These are phyloP conservation scores for Loris lydekkerianus DNA, from an alignment of 2,797 vertebrate species.

Conservation along the genomic window DNA sequence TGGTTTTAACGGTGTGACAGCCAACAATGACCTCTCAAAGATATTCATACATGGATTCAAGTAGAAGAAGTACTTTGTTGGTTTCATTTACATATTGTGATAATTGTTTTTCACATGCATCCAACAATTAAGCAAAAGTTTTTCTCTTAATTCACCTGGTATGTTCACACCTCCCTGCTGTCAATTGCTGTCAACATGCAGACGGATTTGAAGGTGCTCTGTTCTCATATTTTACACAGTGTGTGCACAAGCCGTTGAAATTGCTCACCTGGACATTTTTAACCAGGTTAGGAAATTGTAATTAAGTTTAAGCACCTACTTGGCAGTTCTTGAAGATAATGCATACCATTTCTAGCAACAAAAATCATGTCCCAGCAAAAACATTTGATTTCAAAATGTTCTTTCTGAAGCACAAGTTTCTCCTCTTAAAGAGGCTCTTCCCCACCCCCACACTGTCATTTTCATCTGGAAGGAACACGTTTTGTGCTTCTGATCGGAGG, in stretches of 20 bases:
- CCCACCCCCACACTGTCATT: neutral
- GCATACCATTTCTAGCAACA: conserved; percentile 30
- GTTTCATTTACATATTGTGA: conserved; percentile 59
- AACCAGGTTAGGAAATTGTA: conserved; percentile 21
- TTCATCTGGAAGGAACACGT: neutral
- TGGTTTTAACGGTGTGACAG: neutral
- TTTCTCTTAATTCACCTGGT: conserved; percentile 43
- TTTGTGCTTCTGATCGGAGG: conserved; percentile 23
- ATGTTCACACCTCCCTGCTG: conserved; percentile 38
- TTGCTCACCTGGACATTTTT: conserved; percentile 10
- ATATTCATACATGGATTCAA: conserved; percentile 13
- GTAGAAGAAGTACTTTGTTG: conserved; percentile 30
- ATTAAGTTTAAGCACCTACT: conserved; percentile 16
- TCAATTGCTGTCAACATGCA: conserved; percentile 45
- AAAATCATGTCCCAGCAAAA: conserved; percentile 18
- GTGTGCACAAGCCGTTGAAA: neutral
- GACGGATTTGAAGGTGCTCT: conserved; percentile 37
- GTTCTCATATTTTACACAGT: conserved; percentile 33
- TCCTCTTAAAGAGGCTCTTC: neutral
- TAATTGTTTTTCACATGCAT: conserved; percentile 65
- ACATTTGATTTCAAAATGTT: conserved; percentile 23
- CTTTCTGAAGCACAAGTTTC: neutral
- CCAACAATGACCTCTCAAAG: conserved; percentile 25
- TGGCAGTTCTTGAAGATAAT: conserved; percentile 40
- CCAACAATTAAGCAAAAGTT: conserved; percentile 47